Percentiles rank a stretch among this genome's conserved stretches.
Evolutionary conservation across 2,888 invertebrate genomes (phyloP).

Genomic region (Dryocosmus kuriphilus): DNA sequence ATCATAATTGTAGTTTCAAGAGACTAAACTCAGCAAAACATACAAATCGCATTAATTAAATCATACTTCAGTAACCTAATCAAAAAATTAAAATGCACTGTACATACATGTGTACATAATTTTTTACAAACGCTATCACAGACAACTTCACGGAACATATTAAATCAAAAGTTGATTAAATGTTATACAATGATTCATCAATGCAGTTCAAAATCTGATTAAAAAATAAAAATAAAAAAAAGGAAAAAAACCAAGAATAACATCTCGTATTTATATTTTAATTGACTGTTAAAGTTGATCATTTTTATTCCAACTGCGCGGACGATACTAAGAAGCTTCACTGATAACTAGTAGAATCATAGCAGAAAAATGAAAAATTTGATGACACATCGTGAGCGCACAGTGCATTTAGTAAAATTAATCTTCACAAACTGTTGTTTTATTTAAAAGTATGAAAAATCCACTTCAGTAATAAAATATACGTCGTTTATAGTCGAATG

Average conservation of each 20-base stretch:
- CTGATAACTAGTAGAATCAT: not conserved
- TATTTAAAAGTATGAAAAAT: conserved; percentile 22
- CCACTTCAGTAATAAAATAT: conserved; percentile 38
- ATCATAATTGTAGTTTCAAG: not conserved
- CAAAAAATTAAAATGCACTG: conserved; percentile 30
- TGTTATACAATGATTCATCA: not conserved
- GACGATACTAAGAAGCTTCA: too few species aligned
- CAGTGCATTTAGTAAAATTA: conserved; percentile 24
- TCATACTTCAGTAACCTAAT: not conserved
- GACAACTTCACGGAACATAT: conserved; percentile 4
- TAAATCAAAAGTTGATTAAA: not conserved
- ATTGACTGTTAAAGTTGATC: too few species aligned
- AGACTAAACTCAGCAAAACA: conserved; percentile 33
- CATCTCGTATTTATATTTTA: too few species aligned
- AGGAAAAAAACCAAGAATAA: not conserved
- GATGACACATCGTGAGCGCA: not conserved
- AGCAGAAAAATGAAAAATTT: not conserved
- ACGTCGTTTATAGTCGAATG: not conserved
- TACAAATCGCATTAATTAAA: conserved; percentile 6
- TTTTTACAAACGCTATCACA: conserved; percentile 46
- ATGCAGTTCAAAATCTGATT: not conserved
- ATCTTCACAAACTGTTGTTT: not conserved
- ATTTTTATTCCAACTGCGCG: too few species aligned
- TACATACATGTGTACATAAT: conserved; percentile 35
- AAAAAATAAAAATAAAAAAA: not conserved